These are phyloP conservation scores for Microcebus lehilahytsara DNA, from an alignment of 2,113 vertebrate species.

Conservation along the genomic window DNA sequence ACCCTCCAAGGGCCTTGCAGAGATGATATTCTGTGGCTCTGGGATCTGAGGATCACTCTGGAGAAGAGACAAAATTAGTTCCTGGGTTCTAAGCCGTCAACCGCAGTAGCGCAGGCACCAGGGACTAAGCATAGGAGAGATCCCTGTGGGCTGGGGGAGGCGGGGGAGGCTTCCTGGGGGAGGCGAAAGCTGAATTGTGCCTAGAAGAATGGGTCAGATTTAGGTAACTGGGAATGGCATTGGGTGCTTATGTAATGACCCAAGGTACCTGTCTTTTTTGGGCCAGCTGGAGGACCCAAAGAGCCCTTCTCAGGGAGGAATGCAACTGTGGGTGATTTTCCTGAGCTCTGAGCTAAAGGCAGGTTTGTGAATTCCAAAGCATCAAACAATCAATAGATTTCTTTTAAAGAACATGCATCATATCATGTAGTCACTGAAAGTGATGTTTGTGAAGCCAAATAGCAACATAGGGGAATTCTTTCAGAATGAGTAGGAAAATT, in stretches of 20 bases:
- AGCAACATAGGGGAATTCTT: neutral
- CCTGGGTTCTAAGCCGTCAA: neutral
- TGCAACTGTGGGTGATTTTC: neutral
- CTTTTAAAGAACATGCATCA: neutral
- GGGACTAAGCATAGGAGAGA: neutral
- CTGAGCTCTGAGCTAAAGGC: neutral
- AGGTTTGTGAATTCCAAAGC: conserved; percentile 10
- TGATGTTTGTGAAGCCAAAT: neutral
- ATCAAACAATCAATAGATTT: neutral
- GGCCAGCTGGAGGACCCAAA: neutral
- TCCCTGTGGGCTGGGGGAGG: neutral
- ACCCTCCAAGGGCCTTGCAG: neutral
- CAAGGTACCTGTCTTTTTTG: neutral
- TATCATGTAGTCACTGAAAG: neutral
- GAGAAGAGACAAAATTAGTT: neutral
- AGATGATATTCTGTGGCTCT: neutral
- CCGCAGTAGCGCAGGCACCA: neutral
- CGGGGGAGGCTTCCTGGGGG: neutral
- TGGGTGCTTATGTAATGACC: neutral
- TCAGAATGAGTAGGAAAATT: neutral
- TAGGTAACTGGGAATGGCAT: neutral
- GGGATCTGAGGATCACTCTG: neutral
- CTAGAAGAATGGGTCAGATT: neutral
- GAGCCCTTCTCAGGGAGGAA: neutral
- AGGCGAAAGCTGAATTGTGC: neutral